Evolutionary conservation across 2,113 vertebrate genomes (phyloP), one percentile per base, ranked within the genome.

Genomic region (Elephas maximus): DNA sequence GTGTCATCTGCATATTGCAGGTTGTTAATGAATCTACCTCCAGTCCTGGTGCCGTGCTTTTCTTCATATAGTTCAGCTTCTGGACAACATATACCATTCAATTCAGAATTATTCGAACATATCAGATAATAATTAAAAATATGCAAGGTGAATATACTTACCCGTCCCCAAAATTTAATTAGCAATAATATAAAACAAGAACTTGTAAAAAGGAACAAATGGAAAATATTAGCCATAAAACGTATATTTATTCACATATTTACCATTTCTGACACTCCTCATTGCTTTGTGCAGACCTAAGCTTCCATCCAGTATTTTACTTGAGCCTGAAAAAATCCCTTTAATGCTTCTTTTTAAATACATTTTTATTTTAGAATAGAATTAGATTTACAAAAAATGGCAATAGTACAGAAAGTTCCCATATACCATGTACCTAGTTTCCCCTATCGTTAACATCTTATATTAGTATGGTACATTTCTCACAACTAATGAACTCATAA

Each of bases 201-300:
- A 87, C 53, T 89, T 23, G 74, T 78, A 28, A 33, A 60, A 71
- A 45, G 37, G 30, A 57, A 44, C 17, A 84, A 57, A 37, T 85
- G 45, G 30, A 85, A 93, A 91, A 94, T 91, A 91, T 37, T 91
- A 60, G 48, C 37, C 73, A 71, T 15, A 57, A 85, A 69, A 85
- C 45, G n/a, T 57, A 78, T 44, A 65, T 77, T 78, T 78, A 41
- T 24, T 15, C 48, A 67, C 2, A 8, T 45, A 84, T 45, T 77
- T 90, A 37, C 37, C 8, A 48, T 78, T 83, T 83, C n/a, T 83
- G 57, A 90, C 57, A 90, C 20, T 76, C 30, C 74, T 51, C 57
- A 67, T 83, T 77, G n/a, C n/a, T 77, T 78, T 85, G 17, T 78
- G 4, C 28, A 77, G 71, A 85, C 17, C 8, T 94, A 53, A 63